Conservation (phyloP, 2,113 vertebrate species). For the Caloenas nicobarica region DNA sequence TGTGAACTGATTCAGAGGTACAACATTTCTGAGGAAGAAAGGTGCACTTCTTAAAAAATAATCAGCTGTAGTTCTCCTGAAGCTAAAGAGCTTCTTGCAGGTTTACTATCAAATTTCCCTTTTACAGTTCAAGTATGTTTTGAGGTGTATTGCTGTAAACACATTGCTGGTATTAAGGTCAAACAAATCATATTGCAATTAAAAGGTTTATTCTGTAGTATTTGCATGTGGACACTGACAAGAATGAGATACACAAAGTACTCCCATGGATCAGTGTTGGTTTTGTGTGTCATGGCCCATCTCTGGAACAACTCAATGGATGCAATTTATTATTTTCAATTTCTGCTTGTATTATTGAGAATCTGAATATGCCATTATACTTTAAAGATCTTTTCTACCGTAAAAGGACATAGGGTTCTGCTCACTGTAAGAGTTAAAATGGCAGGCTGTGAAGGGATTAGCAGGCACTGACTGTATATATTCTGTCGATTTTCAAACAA, state of each 20-base stretch:
- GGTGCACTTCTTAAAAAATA: background rate
- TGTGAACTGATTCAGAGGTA: background rate
- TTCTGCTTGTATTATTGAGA: background rate
- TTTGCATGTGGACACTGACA: background rate
- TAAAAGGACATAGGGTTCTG: background rate
- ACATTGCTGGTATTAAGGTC: background rate
- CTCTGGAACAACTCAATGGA: background rate
- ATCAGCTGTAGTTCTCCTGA: background rate
- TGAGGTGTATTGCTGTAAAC: background rate
- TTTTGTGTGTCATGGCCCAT: background rate
- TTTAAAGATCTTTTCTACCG: background rate
- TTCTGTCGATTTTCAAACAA: background rate
- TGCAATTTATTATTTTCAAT: background rate
- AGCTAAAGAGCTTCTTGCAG: background rate
- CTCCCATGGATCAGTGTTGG: background rate
- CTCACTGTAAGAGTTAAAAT: background rate
- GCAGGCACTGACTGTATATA: background rate
- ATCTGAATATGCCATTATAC: background rate
- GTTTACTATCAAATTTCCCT: background rate
- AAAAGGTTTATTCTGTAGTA: background rate
- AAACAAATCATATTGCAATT: background rate
- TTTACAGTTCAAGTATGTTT: background rate
- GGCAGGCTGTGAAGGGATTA: background rate
- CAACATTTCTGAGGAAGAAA: background rate
- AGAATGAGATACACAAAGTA: background rate